Evolutionary conservation across 2,888 invertebrate species (phyloP), one percentile per base, ranked within the genome.

Genomic region (Palloptera scutellata): DNA sequence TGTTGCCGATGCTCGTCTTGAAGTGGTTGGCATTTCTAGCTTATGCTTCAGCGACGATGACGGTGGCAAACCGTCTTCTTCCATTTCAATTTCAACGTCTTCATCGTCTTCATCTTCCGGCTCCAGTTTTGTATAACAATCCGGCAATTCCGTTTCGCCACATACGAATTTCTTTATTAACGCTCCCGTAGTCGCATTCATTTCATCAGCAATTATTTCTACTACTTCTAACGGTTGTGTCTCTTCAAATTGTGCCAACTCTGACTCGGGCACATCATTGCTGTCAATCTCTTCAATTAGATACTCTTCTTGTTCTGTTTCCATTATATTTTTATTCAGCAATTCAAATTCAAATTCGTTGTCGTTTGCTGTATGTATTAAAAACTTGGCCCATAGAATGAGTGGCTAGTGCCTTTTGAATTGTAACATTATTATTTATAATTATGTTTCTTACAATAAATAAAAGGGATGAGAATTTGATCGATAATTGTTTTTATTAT

Each of bases 121-220:
- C 64, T 86, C 85, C 1, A 83, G 64, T 77, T 85, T 78, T 69
- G 81, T 88, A 63, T 82, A 84, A 59, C 81, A 92, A 72, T 93
- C 92, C 41, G 90, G 89, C 75, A 92, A 91, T 42, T 91, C 88
- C 75, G 92, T 87, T 83, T 91, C 89, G 1, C 92, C 93, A 77
- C 88, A 88, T 63, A 92, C 86, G 85, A 91, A 92, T 75, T 90
- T 91, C 75, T 88, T 88, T 0, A 91, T 91, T 42, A 91, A 80
- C 64, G 87, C 87, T 6, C 62, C 74, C 52, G 10, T 15, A 6
- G 58, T 54, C 2, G 61, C 51, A 1, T n/a, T 17, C 8, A 30
- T 41, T 3, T 6, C 41, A 17, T 15, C 8, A 1, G 20, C 1
- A 9, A 79, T 68, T 2, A 81, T 77, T 17, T 77, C 78, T 5